Evolutionary conservation across 2,113 vertebrate genomes (phyloP).

Genomic region (Saccopteryx bilineata): DNA sequence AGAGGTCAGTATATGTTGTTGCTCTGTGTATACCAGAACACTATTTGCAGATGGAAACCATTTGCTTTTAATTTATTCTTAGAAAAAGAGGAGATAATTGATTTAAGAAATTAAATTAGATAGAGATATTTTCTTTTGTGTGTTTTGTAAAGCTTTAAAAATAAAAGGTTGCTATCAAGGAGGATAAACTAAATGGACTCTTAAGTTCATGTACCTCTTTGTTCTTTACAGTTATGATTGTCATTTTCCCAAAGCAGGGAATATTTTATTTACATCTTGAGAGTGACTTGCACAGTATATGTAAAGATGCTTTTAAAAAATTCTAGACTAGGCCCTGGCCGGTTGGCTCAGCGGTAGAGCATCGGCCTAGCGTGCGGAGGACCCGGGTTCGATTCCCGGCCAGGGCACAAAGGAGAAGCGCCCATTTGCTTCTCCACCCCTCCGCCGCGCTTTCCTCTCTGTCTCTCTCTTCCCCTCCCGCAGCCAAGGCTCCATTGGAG

Average conservation of each 20-base stretch:
- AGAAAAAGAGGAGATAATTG: conserved; percentile 12
- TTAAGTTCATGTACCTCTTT: neutral
- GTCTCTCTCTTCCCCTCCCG: no score
- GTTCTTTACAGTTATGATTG: neutral
- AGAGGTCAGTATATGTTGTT: conserved; percentile 18
- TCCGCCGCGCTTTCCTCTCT: no score
- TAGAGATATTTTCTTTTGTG: conserved; percentile 20
- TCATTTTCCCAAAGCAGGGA: conserved; percentile 36
- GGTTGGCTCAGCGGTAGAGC: no score
- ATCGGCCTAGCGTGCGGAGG: no score
- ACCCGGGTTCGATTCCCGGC: no score
- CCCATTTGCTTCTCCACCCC: no score
- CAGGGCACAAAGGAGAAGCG: no score
- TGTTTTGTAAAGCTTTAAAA: conserved; percentile 61
- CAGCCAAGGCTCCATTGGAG: no score
- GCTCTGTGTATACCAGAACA: neutral
- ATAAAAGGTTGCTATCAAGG: neutral
- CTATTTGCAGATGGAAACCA: conserved; percentile 33
- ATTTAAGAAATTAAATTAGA: conserved; percentile 44
- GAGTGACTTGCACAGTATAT: neutral
- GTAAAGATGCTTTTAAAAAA: neutral
- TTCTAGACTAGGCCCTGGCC: neutral
- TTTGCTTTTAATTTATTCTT: conserved; percentile 30
- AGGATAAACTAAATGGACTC: neutral
- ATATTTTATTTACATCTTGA: conserved; percentile 17